These are phyloP conservation scores for Mystacornis crossleyi DNA, from an alignment of 2,113 vertebrate genomes.

Conservation along the genomic window DNA sequence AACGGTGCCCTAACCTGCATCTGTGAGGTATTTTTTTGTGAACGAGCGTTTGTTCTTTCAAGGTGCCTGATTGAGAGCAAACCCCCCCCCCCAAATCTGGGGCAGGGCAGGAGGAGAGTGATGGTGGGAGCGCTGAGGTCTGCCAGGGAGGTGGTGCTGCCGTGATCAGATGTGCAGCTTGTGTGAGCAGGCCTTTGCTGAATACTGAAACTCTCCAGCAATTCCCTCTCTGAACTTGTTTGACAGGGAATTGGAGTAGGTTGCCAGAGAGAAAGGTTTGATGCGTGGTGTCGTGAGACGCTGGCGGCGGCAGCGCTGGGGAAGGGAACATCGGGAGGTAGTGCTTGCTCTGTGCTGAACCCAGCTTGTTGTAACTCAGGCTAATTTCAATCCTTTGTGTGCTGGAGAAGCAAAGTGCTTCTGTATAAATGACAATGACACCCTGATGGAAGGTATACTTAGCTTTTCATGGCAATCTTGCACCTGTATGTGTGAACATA, in stretches of 20 bases:
- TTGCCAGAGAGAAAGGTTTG: neutral
- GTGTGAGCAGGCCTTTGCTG: neutral
- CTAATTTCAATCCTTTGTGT: neutral
- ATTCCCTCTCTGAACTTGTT: constrained; percentile 15
- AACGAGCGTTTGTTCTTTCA: neutral
- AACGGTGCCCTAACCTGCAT: neutral
- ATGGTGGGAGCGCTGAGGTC: neutral
- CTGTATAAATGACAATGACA: neutral
- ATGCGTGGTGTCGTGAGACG: accelerated
- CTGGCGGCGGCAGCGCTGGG: neutral
- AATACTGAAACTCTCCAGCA: neutral
- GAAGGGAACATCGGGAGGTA: neutral
- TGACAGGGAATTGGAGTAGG: neutral
- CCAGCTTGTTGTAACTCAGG: neutral
- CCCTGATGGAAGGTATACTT: neutral
- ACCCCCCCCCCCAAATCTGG: neutral
- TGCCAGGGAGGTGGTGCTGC: neutral
- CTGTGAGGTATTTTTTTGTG: neutral
- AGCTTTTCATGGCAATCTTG: neutral
- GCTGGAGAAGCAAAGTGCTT: neutral
- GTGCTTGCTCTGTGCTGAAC: neutral
- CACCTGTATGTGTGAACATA: neutral
- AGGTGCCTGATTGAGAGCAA: neutral
- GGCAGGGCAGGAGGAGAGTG: neutral
- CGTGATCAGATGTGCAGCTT: neutral